phyloP scores from a whole-genome alignment of 2,888 invertebrate species.

The Tiliacea aurago region DNA sequence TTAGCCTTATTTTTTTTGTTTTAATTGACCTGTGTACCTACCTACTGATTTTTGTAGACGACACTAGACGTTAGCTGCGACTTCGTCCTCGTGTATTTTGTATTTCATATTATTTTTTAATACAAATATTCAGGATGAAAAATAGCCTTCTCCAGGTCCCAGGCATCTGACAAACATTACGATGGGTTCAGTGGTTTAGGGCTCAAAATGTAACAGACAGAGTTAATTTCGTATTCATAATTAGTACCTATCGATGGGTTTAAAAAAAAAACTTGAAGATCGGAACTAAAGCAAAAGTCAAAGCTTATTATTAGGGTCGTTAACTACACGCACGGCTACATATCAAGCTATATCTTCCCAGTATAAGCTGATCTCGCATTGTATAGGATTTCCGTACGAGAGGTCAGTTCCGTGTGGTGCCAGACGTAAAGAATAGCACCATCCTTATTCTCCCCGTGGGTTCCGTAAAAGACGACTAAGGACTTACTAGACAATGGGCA shows the following conservation, averaged over 20 bases:
- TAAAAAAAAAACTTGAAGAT: background rate
- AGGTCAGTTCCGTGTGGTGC: no score
- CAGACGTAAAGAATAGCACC: no score
- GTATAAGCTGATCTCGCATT: no score
- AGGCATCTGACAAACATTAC: background rate
- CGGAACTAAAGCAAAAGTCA: background rate
- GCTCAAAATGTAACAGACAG: background rate
- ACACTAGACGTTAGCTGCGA: background rate
- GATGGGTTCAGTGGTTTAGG: background rate
- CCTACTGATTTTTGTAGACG: no score
- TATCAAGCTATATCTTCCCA: no score
- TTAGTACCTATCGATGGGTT: background rate
- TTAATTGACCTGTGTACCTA: no score
- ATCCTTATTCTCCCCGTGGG: no score
- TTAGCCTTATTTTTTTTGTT: background rate
- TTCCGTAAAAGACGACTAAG: no score
- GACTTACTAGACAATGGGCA: no score
- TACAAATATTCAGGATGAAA: background rate
- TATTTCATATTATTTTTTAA: background rate
- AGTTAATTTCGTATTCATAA: background rate
- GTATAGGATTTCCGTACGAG: no score
- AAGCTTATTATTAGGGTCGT: background rate
- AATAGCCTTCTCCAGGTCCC: background rate
- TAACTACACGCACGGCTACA: no score
- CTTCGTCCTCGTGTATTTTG: background rate